Percentiles rank a stretch among this genome's conserved stretches.
phyloP scores from a whole-genome alignment of 2,888 invertebrate species.

The Tipula helvola region DNA sequence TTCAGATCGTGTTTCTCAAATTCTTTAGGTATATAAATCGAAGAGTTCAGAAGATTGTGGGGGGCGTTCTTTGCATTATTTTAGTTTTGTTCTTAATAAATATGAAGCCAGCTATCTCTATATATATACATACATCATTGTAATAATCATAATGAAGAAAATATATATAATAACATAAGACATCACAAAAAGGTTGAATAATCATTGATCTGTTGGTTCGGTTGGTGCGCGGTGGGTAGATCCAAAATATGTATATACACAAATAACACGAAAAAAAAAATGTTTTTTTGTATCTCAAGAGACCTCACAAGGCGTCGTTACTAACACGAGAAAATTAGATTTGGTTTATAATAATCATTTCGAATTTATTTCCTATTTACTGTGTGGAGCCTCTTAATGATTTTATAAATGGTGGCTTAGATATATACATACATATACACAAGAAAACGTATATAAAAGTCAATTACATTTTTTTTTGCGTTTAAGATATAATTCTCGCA shows the following conservation, averaged over 20 bases:
- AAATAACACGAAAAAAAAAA: background rate
- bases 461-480: background rate
- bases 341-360: background rate
- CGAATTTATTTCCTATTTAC: background rate
- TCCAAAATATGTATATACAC: background rate
- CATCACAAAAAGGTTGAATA: background rate
- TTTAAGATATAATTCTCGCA: background rate
- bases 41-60: background rate
- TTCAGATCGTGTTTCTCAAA: background rate
- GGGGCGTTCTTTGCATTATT: background rate
- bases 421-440: background rate
- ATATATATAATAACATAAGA: background rate
- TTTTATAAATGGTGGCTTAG: background rate
- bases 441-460: background rate
- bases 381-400: background rate
- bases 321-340: background rate
- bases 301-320: background rate
- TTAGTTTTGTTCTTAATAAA: background rate
- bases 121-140: background rate
- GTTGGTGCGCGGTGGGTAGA: background rate
- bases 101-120: background rate
- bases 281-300: background rate
- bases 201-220: background rate
- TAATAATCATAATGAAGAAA: background rate
- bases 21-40: background rate